Conservation (phyloP, 2,113 vertebrate species). For the Todiramphus chloris region DNA sequence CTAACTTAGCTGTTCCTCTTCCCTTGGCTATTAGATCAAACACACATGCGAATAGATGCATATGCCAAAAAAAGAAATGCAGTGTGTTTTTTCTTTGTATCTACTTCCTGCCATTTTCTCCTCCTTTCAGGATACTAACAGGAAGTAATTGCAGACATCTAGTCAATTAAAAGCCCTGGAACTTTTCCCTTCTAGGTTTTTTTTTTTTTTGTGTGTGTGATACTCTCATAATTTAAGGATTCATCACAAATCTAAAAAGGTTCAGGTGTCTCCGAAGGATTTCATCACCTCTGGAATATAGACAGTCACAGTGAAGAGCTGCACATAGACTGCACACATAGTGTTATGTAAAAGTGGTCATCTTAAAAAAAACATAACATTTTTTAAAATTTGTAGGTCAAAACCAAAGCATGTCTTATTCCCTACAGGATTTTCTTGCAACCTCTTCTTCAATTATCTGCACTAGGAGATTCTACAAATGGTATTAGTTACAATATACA, state of each 20-base stretch:
- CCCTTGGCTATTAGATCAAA: constrained; percentile 26
- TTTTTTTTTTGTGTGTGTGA: neutral
- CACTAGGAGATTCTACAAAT: constrained; percentile 56
- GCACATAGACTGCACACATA: constrained; percentile 36
- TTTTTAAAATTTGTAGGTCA: constrained; percentile 18
- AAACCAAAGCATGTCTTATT: constrained; percentile 40
- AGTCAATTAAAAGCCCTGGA: neutral
- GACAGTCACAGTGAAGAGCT: constrained; percentile 53
- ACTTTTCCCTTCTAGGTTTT: neutral
- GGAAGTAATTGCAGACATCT: neutral
- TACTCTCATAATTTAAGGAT: constrained; percentile 5
- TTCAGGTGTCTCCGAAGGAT: constrained; percentile 8
- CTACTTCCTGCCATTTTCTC: neutral
- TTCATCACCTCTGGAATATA: constrained; percentile 2
- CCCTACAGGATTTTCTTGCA: constrained; percentile 45
- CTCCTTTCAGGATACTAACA: neutral
- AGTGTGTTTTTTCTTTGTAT: neutral
- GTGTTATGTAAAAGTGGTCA: constrained; percentile 52
- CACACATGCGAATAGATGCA: constrained; percentile 1
- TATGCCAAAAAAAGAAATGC: constrained; percentile 45
- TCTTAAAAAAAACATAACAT: constrained; percentile 4
- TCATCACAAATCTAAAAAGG: constrained; percentile 28
- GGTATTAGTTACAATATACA: constrained; percentile 54
- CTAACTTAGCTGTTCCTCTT: neutral
- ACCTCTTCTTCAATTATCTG: constrained; percentile 51